These are phyloP conservation scores for Donacobius atricapilla DNA, from an alignment of 2,113 vertebrate species.

Conservation along the genomic window DNA sequence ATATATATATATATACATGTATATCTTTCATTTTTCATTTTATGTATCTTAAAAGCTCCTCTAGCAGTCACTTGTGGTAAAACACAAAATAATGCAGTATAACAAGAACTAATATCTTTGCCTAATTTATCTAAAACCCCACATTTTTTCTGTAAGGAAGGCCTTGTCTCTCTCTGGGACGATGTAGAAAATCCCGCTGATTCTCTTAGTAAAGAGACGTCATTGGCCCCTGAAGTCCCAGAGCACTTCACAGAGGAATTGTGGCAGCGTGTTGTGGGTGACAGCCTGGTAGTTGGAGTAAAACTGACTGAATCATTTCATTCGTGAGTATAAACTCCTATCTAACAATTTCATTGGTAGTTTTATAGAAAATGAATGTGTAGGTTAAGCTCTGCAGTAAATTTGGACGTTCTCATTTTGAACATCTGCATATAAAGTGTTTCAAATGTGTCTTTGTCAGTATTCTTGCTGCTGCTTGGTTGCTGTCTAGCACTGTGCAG, in stretches of 20 bases:
- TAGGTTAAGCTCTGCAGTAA: neutral
- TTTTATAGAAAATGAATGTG: neutral
- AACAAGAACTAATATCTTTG: neutral
- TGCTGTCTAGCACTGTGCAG: neutral
- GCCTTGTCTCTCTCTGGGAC: slow-evolving; percentile 87
- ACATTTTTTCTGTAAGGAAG: slow-evolving; percentile 75
- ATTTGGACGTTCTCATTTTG: neutral
- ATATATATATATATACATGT: too few species aligned
- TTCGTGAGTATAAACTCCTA: slow-evolving; percentile 74
- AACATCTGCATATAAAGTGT: neutral
- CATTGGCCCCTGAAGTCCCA: slow-evolving; percentile 25
- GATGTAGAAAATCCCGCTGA: slow-evolving; percentile 70
- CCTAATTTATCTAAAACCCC: neutral
- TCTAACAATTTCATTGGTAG: neutral
- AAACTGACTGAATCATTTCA: slow-evolving; percentile 69
- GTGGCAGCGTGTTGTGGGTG: slow-evolving; percentile 84
- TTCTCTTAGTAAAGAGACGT: slow-evolving; percentile 45
- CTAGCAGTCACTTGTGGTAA: neutral
- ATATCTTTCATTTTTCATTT: neutral
- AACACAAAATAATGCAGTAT: neutral
- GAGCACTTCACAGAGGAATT: slow-evolving; percentile 75
- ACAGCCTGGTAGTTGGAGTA: slow-evolving; percentile 84
- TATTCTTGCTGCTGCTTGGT: neutral
- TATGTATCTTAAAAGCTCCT: neutral
- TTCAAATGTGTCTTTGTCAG: neutral